phyloP scores from a whole-genome alignment of 2,797 vertebrate species.

The Darevskia mixta region DNA sequence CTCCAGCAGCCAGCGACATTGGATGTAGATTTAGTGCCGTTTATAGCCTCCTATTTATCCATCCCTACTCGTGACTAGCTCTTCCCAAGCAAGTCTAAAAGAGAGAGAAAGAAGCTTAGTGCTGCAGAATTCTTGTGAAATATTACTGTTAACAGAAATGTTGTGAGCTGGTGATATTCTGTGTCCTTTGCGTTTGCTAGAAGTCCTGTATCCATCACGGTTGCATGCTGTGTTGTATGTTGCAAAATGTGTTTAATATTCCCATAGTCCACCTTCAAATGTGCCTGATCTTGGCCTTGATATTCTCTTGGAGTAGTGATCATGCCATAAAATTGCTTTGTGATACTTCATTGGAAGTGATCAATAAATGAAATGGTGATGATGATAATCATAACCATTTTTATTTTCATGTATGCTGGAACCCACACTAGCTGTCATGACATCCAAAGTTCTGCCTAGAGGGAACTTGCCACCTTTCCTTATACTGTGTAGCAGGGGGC shows the following conservation, averaged over 20 bases:
- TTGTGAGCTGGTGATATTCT: not conserved
- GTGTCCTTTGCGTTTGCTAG: too few relatives aligned
- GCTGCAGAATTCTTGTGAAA: not conserved
- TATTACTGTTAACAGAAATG: not conserved
- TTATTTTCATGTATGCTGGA: not conserved
- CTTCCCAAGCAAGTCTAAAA: not conserved
- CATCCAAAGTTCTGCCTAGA: not conserved
- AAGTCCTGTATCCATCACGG: not conserved
- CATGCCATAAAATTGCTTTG: too few relatives aligned
- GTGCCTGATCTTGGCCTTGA: not conserved
- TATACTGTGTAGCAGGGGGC: not conserved
- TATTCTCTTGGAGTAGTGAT: not conserved
- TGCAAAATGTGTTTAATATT: not conserved
- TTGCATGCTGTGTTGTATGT: not conserved
- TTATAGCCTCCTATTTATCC: constrained; percentile 1
- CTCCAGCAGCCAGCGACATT: not conserved
- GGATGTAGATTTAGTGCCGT: not conserved
- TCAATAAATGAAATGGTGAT: too few relatives aligned
- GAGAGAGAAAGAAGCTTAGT: not conserved
- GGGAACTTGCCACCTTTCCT: not conserved
- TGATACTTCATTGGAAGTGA: too few relatives aligned
- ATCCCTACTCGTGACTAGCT: not conserved
- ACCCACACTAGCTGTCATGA: not conserved
- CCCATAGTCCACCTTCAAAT: not conserved
- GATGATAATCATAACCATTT: too few relatives aligned